Evolutionary conservation across 2,113 vertebrate genomes (phyloP), one percentile per base, ranked within the genome.

Genomic region (Dunckerocampus dactyliophorus): DNA sequence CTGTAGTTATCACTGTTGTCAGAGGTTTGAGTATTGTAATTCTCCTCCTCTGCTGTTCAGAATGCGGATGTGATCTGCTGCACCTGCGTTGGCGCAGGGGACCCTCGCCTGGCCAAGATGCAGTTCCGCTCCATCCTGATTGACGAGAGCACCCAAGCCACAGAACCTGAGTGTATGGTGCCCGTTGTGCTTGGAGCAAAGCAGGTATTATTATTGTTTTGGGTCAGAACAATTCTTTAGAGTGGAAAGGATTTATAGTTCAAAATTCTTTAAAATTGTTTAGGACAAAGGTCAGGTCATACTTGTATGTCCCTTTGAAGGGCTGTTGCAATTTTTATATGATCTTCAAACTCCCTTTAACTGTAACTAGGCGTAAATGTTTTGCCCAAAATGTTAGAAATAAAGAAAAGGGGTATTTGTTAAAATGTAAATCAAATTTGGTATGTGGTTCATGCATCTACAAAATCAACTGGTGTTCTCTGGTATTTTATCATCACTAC

Each of bases 91-190:
- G 97, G 97, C 0, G 96, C 97, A 0, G 97, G 97, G 0, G 97
- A 99, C 20, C 97, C 97, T 0, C 87, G 97, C 1, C 88, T 99
- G 13, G 96, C 97, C 47, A 99, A 98, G 80, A 99, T 99, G 97
- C 97, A 99, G 79, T 99, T 98, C 79, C 95, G 97, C 37, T 99
- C 97, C 83, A 98, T 99, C 71, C 85, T 99, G 42, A 99, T 99
- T 0, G 97, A 98, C 4, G 96, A 99, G 62, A 99, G 96, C 88
- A 98, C 97, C 0, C 96, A 98, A 87, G 97, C 97, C 68, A 99
- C 97, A 0, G 97, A 99, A 77, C 97, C 97, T 0, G 97, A 98
- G 82, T 99, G 97, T 73, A 99, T 98, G 96, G 97, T 99, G 47
- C 96, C 97, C 0, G 96, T 98, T 19, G 97, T 98, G 3, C 89